These are phyloP conservation scores for Cyclina sinensis DNA, from an alignment of 1,140 invertebrate species.

Conservation along the genomic window DNA sequence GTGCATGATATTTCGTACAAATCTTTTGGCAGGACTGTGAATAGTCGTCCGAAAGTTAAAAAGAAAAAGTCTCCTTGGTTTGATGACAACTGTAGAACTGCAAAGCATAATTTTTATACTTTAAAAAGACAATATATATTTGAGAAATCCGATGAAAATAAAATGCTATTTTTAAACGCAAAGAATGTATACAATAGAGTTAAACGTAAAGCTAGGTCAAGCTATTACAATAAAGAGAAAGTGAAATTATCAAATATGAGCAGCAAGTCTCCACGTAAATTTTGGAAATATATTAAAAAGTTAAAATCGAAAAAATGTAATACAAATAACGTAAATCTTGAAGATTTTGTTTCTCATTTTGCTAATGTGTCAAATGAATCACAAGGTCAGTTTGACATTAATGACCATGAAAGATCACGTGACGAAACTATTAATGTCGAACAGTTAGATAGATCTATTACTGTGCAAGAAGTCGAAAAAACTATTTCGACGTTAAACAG, in stretches of 20 bases:
- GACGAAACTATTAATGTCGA: neutral
- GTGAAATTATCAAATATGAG: neutral
- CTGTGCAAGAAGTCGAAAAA: neutral
- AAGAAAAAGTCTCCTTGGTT: constrained; percentile 4
- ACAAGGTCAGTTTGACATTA: neutral
- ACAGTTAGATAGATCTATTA: neutral
- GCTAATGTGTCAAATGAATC: neutral
- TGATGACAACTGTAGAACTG: neutral
- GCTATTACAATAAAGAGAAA: neutral
- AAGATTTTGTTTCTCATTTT: neutral
- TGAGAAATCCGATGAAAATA: neutral
- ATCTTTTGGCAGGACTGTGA: neutral
- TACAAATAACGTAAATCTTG: neutral
- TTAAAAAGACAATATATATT: neutral
- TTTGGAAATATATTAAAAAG: constrained; percentile 5
- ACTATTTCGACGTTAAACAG: neutral
- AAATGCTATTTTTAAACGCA: neutral
- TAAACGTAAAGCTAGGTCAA: neutral
- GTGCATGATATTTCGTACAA: neutral
- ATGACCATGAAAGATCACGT: neutral
- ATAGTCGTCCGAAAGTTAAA: neutral
- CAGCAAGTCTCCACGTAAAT: neutral
- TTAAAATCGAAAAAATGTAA: neutral
- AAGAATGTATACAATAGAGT: neutral
- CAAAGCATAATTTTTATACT: neutral